These are phyloP conservation scores for Drosophila borealis DNA, from an alignment of 2,888 invertebrate species.

Conservation along the genomic window DNA sequence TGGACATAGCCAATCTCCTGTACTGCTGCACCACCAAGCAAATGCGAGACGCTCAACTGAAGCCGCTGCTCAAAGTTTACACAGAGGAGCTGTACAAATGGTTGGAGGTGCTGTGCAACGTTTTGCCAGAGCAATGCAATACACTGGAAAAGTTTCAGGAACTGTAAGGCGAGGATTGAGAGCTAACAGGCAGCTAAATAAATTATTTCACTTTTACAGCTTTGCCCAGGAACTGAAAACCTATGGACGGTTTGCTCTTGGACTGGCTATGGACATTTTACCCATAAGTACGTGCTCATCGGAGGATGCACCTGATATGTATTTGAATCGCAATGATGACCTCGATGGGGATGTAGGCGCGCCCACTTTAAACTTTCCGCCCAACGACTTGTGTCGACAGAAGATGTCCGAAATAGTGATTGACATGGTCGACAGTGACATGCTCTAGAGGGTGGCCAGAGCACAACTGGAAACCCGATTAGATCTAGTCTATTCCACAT, in stretches of 20 bases:
- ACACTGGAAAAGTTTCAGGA: slow-evolving; percentile 85
- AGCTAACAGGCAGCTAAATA: background rate
- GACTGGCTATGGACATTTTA: slow-evolving; percentile 89
- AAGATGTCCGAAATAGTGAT: slow-evolving; percentile 90
- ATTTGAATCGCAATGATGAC: slow-evolving; percentile 84
- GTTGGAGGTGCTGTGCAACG: slow-evolving; percentile 86
- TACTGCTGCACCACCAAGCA: slow-evolving; percentile 89
- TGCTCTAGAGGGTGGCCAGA: slow-evolving; percentile 84
- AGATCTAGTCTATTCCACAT: slow-evolving; percentile 18
- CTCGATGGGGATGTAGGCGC: slow-evolving; percentile 81
- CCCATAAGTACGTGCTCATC: slow-evolving; percentile 90
- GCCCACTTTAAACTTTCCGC: slow-evolving; percentile 85
- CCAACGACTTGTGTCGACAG: slow-evolving; percentile 87
- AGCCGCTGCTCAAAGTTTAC: slow-evolving; percentile 87
- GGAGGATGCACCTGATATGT: slow-evolving; percentile 90
- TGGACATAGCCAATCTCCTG: slow-evolving; percentile 89
- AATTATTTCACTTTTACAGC: slow-evolving; percentile 82
- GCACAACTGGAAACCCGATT: background rate
- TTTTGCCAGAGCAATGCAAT: slow-evolving; percentile 80
- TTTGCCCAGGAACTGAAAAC: slow-evolving; percentile 88
- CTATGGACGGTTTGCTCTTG: slow-evolving; percentile 89
- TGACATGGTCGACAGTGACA: slow-evolving; percentile 88
- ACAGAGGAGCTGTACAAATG: slow-evolving; percentile 87
- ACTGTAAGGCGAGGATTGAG: slow-evolving; percentile 44
- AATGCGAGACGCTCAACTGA: slow-evolving; percentile 87